Conservation (phyloP, 2,888 invertebrate genomes). For the Habrosyne pyritoides region DNA sequence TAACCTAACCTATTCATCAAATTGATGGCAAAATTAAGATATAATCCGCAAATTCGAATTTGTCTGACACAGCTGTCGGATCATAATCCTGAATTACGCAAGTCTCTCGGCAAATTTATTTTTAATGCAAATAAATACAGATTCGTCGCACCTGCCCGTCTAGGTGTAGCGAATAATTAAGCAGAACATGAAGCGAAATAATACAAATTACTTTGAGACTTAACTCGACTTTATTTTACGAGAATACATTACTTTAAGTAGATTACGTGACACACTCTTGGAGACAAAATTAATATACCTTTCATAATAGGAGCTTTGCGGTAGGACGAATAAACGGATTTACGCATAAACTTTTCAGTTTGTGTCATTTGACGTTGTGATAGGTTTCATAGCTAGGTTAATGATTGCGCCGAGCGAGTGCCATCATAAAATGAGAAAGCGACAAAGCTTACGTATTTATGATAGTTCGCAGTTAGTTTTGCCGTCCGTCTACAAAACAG, state of each 20-base stretch:
- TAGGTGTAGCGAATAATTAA: constrained; percentile 76
- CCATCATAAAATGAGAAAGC: not conserved
- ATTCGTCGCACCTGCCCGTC: constrained; percentile 77
- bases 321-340: not conserved
- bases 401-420: not conserved
- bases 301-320: constrained; percentile 6
- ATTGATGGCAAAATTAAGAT: constrained; percentile 66
- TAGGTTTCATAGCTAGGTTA: not conserved
- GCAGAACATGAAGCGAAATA: constrained; percentile 75
- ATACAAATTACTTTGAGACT: constrained; percentile 76
- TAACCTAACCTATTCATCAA: constrained; percentile 57
- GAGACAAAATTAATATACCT: constrained; percentile 43
- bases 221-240: constrained; percentile 68
- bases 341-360: not conserved
- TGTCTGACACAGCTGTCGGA: constrained; percentile 73
- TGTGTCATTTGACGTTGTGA: not conserved
- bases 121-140: constrained; percentile 82
- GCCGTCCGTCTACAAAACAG: constrained; percentile 27
- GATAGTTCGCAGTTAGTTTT: constrained; percentile 13
- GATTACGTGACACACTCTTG: constrained; percentile 56
- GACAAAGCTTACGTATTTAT: constrained; percentile 11
- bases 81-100: constrained; percentile 74
- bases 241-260: constrained; percentile 61
- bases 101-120: constrained; percentile 74
- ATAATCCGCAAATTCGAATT: constrained; percentile 71